These are phyloP conservation scores for Prionailurus bengalensis DNA, from an alignment of 2,113 vertebrate species.

Conservation along the genomic window DNA sequence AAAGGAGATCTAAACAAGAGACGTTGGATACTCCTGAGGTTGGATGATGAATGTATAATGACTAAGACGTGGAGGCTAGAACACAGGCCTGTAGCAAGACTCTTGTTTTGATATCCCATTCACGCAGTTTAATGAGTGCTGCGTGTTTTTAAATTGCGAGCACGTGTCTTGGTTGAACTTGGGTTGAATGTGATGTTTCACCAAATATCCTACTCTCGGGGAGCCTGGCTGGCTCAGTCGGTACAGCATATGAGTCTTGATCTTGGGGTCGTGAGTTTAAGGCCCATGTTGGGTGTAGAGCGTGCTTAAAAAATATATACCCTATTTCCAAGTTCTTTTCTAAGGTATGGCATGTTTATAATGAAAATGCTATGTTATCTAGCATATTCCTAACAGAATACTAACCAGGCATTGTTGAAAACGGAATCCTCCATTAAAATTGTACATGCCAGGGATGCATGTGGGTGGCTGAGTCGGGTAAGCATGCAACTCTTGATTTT, in stretches of 20 bases:
- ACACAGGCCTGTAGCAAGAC: background rate
- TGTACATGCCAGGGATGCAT: no score
- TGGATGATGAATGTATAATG: background rate
- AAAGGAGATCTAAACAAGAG: background rate
- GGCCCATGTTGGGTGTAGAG: background rate
- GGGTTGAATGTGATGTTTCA: background rate
- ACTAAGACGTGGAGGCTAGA: background rate
- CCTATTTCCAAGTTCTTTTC: background rate
- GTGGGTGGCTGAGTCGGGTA: no score
- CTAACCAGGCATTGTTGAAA: background rate
- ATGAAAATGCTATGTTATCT: background rate
- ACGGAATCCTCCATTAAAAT: background rate
- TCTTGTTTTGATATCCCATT: background rate
- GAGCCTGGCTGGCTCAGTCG: background rate
- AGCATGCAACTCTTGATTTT: no score
- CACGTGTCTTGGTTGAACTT: background rate
- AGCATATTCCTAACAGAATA: background rate
- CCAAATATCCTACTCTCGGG: background rate
- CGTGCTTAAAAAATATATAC: background rate
- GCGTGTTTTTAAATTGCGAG: background rate
- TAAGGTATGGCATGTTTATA: background rate
- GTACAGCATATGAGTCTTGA: background rate
- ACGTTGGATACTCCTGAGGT: background rate
- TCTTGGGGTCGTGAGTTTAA: background rate
- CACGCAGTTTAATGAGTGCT: background rate